A percentile compares a stretch with the other conserved stretches of the same genome.
Evolutionary conservation across 2,113 vertebrate genomes (phyloP).

Genomic region (Vulpes lagopus): DNA sequence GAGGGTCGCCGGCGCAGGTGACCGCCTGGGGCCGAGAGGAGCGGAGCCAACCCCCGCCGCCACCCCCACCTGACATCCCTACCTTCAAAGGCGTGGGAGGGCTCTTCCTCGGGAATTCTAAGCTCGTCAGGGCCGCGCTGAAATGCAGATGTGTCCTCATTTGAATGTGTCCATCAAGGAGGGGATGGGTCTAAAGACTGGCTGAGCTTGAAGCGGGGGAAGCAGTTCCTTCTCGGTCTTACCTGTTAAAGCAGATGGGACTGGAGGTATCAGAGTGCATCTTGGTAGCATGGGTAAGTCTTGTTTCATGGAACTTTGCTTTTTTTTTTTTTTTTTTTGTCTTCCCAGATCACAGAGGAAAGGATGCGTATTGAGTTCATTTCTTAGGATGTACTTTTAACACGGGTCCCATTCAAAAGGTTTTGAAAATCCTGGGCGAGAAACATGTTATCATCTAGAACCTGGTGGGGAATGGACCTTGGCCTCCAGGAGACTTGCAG

Average conservation of each 20-base stretch:
- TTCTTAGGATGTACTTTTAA: not conserved
- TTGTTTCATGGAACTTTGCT: not conserved
- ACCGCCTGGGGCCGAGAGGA: accelerated
- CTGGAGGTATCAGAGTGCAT: accelerated
- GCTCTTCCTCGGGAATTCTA: not conserved
- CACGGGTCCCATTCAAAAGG: not conserved
- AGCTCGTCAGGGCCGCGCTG: accelerated
- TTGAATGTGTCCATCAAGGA: not conserved
- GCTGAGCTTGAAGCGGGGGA: accelerated
- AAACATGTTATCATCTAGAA: not conserved
- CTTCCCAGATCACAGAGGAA: too few species aligned
- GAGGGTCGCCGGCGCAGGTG: not conserved
- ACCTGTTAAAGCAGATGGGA: accelerated
- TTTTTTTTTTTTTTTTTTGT: too few species aligned
- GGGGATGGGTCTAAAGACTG: not conserved
- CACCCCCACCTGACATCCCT: not conserved
- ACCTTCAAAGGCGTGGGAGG: not conserved
- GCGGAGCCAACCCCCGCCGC: not conserved
- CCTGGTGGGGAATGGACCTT: not conserved
- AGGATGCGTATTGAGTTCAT: not conserved
- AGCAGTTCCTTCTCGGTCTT: not conserved
- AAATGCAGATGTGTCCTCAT: not conserved
- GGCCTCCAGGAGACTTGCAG: accelerated
- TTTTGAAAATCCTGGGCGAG: not conserved
- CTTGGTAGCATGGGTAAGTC: not conserved